phyloP scores from a whole-genome alignment of 2,113 vertebrate species.

The Arizona elegans region DNA sequence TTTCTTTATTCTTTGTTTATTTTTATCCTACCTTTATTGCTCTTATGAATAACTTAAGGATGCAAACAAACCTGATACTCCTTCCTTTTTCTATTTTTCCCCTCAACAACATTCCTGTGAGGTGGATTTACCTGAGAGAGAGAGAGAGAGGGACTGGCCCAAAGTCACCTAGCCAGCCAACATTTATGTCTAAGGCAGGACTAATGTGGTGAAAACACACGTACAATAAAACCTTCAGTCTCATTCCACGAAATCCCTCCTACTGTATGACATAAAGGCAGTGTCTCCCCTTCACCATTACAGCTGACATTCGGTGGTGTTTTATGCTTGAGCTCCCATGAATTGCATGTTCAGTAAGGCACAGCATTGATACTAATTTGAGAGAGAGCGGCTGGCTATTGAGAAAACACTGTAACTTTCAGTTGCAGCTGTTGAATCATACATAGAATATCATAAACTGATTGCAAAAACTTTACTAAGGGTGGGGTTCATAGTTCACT shows the following conservation, averaged over 20 bases:
- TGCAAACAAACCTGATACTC: not conserved
- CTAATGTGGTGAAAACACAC: not conserved
- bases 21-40: not conserved
- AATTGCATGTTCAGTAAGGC: not conserved
- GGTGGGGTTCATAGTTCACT: constrained; percentile 32
- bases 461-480: constrained; percentile 10
- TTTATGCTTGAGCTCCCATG: not conserved
- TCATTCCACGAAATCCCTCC: not conserved
- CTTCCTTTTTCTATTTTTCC: not conserved
- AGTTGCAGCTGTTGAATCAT: constrained; percentile 30
- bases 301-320: not conserved
- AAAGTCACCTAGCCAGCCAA: not conserved
- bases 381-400: not conserved
- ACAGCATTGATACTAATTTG: not conserved
- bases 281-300: not conserved
- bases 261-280: not conserved
- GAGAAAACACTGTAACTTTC: rapidly evolving
- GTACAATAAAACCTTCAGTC: not conserved
- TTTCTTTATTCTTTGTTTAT: not conserved
- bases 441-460: not conserved
- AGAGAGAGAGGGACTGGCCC: no score
- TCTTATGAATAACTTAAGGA: not conserved
- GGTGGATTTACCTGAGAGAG: not conserved
- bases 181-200: not conserved
- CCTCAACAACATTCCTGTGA: not conserved